Percentiles rank a stretch among this genome's conserved stretches.
phyloP scores from a whole-genome alignment of 2,113 vertebrate genomes.

The Pelusios castaneus region DNA sequence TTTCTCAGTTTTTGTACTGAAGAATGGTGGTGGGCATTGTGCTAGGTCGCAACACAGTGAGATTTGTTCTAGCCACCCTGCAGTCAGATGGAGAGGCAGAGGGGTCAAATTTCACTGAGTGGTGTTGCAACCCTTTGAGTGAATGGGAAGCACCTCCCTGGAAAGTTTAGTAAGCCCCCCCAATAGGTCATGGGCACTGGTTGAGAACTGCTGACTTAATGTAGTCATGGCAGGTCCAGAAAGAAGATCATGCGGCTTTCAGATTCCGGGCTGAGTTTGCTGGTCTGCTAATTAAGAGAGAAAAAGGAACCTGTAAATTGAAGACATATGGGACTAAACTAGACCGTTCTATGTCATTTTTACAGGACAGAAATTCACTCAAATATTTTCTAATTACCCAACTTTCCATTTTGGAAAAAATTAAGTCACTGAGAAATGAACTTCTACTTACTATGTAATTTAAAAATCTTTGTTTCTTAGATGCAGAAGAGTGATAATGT shows the following conservation, averaged over 20 bases:
- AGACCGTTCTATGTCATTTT: background rate
- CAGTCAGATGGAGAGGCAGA: background rate
- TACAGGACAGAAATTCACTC: background rate
- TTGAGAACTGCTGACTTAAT: background rate
- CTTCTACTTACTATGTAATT: background rate
- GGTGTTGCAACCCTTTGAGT: background rate
- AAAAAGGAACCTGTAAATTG: background rate
- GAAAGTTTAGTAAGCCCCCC: background rate
- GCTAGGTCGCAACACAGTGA: background rate
- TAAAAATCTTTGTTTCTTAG: conserved; percentile 38
- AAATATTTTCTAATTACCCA: background rate
- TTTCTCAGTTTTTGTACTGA: conserved; percentile 88
- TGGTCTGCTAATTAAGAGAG: background rate
- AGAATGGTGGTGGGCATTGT: conserved; percentile 80
- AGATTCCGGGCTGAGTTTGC: background rate
- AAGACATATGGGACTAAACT: background rate
- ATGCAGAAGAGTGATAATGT: conserved; percentile 24
- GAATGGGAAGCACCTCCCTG: background rate
- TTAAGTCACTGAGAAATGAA: background rate
- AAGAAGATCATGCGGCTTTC: background rate
- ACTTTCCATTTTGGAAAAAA: background rate
- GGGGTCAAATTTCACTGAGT: background rate
- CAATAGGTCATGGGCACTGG: background rate
- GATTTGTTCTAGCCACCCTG: background rate
- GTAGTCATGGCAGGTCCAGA: background rate